These are phyloP conservation scores for Rotaria magnacalcarata DNA, from an alignment of 2,888 invertebrate genomes.

Conservation along the genomic window DNA sequence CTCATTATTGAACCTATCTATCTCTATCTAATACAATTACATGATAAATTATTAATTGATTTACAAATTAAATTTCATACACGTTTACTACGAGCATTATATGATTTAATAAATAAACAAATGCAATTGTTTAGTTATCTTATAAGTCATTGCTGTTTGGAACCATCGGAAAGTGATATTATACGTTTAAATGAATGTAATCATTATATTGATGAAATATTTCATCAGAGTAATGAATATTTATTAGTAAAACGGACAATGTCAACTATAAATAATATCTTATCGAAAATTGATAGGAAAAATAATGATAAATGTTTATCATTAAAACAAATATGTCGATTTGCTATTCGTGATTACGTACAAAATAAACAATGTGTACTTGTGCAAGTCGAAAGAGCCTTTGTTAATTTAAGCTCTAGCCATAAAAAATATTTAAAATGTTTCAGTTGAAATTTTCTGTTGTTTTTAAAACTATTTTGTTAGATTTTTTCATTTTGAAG, in stretches of 20 bases:
- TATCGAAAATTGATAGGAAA: not conserved
- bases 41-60: slow-evolving; percentile 8
- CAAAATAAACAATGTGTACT: not conserved
- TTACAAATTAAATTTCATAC: not conserved
- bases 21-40: not conserved
- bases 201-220: not conserved
- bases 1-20: not conserved
- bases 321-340: not conserved
- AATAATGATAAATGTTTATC: not conserved
- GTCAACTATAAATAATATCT: not conserved
- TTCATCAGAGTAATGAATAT: not conserved
- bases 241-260: not conserved
- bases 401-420: not conserved
- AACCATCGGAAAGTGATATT: not conserved
- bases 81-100: not conserved
- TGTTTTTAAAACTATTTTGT: not conserved
- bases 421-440: not conserved
- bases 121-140: slow-evolving; percentile 1
- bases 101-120: slow-evolving; percentile 1
- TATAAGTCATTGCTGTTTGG: not conserved
- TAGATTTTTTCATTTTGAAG: too few species aligned
- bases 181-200: not conserved
- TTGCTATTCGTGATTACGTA: not conserved
- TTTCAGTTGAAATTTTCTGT: not conserved
- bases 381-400: not conserved